Evolutionary conservation across 2,113 vertebrate genomes (phyloP).

Genomic region (Limnothrissa miodon): DNA sequence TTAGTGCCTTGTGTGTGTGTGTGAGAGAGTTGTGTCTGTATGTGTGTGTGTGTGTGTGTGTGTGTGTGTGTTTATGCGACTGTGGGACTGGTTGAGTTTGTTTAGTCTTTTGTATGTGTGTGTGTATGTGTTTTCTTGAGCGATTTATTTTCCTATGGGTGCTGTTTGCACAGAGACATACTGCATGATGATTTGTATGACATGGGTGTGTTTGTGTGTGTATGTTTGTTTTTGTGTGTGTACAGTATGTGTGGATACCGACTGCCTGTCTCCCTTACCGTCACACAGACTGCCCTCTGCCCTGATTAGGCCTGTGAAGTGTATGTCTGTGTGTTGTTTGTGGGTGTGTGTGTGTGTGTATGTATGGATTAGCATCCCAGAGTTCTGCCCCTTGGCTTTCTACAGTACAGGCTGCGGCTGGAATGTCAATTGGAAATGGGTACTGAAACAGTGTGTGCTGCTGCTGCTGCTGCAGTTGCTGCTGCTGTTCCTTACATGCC

Average conservation of each 20-base stretch:
- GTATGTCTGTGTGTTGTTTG: neutral
- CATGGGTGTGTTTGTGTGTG: neutral
- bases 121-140: neutral
- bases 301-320: neutral
- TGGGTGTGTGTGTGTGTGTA: too few relatives aligned
- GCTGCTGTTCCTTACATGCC: neutral
- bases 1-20: neutral
- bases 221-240: neutral
- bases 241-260: neutral
- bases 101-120: neutral
- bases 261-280: neutral
- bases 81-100: slow-evolving; percentile 5
- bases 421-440: neutral
- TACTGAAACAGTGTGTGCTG: neutral
- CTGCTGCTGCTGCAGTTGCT: neutral
- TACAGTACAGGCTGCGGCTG: neutral
- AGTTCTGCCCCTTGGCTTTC: neutral
- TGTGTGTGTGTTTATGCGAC: neutral
- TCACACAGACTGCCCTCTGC: neutral
- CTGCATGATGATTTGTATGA: neutral
- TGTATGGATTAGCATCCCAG: neutral
- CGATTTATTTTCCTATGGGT: neutral
- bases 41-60: neutral
- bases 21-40: neutral
- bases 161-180: too few relatives aligned